Evolutionary conservation across 1,140 invertebrate species (phyloP), one percentile per base, ranked within the genome.

Genomic region (Drosophila lini): DNA sequence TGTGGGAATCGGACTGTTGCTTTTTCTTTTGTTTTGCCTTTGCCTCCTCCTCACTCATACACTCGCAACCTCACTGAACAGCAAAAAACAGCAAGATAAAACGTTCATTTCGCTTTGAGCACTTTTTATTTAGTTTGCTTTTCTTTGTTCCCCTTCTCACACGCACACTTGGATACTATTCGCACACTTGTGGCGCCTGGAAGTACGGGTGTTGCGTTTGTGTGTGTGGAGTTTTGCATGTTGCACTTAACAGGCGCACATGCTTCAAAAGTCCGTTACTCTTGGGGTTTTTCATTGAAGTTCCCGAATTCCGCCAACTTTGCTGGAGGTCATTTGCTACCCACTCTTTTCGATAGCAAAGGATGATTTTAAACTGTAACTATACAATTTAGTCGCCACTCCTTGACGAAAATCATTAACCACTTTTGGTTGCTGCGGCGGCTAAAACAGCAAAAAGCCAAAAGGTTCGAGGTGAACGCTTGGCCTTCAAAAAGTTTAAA

Each of bases 401-500:
- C 32, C 41, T 47, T 19, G 34, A 28, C 42, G 22, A 48, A 60
- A 59, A 64, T 44, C 38, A 44, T 64, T 44, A 57, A 57, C 31
- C 31, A 65, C 22, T 41, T 52, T 32, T n/a, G 47, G 25, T 50
- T 62, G 42, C 11, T 47, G 32, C 16, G 40, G n/a, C 32, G 40
- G 34, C 50, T 63, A 28, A 64, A 77, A 57, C 45, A 68, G 61
- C n/a, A 69, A 57, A 81, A 62, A 74, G 59, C 52, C 28, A 52
- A 47, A 40, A 47, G 45, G 32, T 50, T 77, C 75, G 70, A 84
- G 80, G 74, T 84, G 68, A 84, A 83, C 60, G 70, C 57, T 84
- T 89, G 81, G 80, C 84, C 84, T 89, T 89, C 85, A 84, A 84
- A 83, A 83, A 78, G 69, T 83, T 74, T 62, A 88, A 80, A 77